Evolutionary conservation across 1,140 invertebrate genomes (phyloP).

Genomic region (Caenorhabditis tropicalis): DNA sequence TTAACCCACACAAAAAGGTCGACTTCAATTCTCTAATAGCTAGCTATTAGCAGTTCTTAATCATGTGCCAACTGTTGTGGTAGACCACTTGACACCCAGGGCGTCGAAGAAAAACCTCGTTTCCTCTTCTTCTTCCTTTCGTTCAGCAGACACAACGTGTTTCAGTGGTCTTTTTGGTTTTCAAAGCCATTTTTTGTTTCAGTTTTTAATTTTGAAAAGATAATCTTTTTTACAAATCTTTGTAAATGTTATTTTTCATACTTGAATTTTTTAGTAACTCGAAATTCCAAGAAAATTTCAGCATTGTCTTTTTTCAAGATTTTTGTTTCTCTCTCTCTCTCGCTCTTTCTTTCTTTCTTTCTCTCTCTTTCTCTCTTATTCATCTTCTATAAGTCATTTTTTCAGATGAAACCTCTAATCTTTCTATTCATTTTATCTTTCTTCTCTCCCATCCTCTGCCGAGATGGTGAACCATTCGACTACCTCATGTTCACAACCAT

Average conservation of each 20-base stretch:
- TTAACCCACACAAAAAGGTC: too few species aligned
- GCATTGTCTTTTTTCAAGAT: too few species aligned
- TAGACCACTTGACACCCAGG: not conserved
- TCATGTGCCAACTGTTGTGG: not conserved
- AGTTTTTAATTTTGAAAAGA: too few species aligned
- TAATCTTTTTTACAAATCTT: too few species aligned
- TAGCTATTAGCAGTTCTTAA: not conserved
- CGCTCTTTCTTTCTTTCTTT: too few species aligned
- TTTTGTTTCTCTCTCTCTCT: too few species aligned
- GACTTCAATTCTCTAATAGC: too few species aligned
- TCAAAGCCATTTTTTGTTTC: too few species aligned
- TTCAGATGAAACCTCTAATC: not conserved
- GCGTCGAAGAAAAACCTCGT: not conserved
- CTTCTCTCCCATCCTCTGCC: not conserved
- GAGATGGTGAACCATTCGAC: slow-evolving; percentile 3
- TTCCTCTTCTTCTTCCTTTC: not conserved
- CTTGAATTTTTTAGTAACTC: too few species aligned
- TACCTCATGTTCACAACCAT: slow-evolving; percentile 41
- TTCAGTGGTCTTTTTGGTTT: not conserved
- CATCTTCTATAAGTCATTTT: not conserved
- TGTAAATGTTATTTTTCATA: too few species aligned
- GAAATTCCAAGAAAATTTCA: too few species aligned
- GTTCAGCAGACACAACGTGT: not conserved
- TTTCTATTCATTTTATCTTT: not conserved
- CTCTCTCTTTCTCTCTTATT: not conserved